Evolutionary conservation across 1,140 invertebrate species (phyloP), one percentile per base, ranked within the genome.

Genomic region (Platyscapa corneri): DNA sequence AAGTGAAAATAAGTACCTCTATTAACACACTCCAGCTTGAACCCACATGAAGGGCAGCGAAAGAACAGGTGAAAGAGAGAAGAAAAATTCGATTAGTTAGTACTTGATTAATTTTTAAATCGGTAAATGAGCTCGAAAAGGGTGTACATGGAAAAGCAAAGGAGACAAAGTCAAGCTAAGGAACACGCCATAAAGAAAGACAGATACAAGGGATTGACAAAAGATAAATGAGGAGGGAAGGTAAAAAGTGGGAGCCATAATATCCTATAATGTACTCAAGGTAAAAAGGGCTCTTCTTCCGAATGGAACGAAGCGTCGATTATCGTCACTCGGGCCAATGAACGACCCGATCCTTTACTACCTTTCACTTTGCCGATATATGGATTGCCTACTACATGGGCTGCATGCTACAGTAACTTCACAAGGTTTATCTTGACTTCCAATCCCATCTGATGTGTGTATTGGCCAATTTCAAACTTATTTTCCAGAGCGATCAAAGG

Each of bases 71-170:
- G 14, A 53, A 56, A 37, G 27, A 80, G 10, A 49, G 20, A 30
- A 46, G 23, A 56, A 80, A 60, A 83, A 76, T 37, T 30, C 72
- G 53, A 83, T 83, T 75, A 83, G 32, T 37, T 34, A 34, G 53
- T 82, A 74, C 49, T 56, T 60, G 67, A 81, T 81, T 70, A 46
- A 67, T 67, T 64, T 32, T 27, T 67, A 37, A 64, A 76, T 83
- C n/a, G 72, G 23, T 76, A 83, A 76, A 83, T 83, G 72, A 76
- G 53, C 49, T 83, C 12, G 72, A 30, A n/a, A 82, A 81, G 34
- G 12, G 10, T 27, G 27, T 60, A 27, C 56, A 27, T 5, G 56
- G 14, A 65, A 30, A 37, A 65, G 30, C n/a, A 30, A n/a, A 32
- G 34, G 39, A 53, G 12, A 42, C n/a, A 42, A 34, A 20, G 12